Percentiles rank a stretch among this genome's conserved stretches.
Conservation (phyloP, 2,888 invertebrate genomes). For the Catocala sponsa region DNA sequence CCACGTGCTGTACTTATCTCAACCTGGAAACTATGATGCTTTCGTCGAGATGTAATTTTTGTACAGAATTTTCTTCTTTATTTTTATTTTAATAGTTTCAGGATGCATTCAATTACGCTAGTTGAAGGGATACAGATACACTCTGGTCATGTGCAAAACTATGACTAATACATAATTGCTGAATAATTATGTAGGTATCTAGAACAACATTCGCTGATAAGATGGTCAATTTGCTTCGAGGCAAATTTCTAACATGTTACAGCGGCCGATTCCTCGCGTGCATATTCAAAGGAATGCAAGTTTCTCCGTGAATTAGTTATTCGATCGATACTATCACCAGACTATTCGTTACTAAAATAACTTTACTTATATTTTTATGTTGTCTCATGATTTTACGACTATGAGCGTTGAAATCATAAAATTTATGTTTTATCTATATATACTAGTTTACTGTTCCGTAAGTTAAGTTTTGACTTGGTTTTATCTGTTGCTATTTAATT, state of each 20-base stretch:
- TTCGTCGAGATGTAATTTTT: conserved; percentile 21
- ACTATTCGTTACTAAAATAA: conserved; percentile 22
- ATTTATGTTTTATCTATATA: conserved; percentile 17
- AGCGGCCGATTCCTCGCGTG: conserved; percentile 30
- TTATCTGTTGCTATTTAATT: neutral
- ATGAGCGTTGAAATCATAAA: conserved; percentile 16
- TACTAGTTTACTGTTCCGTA: neutral
- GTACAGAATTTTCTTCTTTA: conserved; percentile 17
- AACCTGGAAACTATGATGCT: conserved; percentile 45
- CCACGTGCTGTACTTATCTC: conserved; percentile 59
- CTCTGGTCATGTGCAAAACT: no score
- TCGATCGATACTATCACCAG: conserved; percentile 25
- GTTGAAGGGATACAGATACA: no score
- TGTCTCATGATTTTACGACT: conserved; percentile 24
- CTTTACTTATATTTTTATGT: conserved; percentile 20
- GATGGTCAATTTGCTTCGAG: conserved; percentile 24
- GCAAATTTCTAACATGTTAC: conserved; percentile 15
- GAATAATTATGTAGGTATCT: conserved; percentile 4
- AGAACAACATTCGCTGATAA: conserved; percentile 20
- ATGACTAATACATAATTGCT: no score
- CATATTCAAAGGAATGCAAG: conserved; percentile 30
- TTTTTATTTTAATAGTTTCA: conserved; percentile 5
- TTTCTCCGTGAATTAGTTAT: conserved; percentile 43
- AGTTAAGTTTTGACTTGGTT: neutral
- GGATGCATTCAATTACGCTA: no score